Base-by-base conservation (phyloP, 2,888 invertebrate species). In the Cacoxenus indagator region DNA sequence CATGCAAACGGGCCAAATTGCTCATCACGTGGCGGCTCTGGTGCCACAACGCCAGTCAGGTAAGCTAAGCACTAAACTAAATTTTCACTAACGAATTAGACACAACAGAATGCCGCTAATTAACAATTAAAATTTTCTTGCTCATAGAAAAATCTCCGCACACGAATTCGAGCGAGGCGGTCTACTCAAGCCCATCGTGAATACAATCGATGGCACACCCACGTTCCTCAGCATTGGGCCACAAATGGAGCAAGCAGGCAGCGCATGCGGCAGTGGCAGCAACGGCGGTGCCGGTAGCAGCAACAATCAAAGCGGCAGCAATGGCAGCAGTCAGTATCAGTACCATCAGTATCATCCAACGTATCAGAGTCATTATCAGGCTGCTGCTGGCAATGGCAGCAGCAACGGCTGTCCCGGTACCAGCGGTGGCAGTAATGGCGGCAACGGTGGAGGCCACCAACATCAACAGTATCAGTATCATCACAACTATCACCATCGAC, bases 141-240 rank as follows among this genome's bases (percentile, higher is more conserved):
- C 37, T 37, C 14, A 37, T 64, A 92, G 94, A 85, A 94, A 94
- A 91, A 97, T 98, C 88, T 97, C 97, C 66, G 97, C 97, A 68
- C 97, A 97, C 90, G 97, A 98, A 89, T 98, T 98, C 87, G 97
- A 97, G 89, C 92, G 95, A 9, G 96, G 97, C 26, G 97, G 97
- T 73, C 91, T 96, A 24, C 89, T 97, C 75, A 96, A 96, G 87
- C 97, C 97, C 73, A 94, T 98, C 89, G 95, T 98, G 77, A 96
- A 95, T 83, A 96, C 96, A 24, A 94, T 97, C 71, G 97, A 97
- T 87, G 98, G 98, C 17, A 95, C 96, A 22, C 96, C 96, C 61
- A 97, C 97, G 67, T 98, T 98, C 89, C 90, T 97, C 65, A 88
- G 88, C 77, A 84, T 88, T 72, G 85, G 85, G 64, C 77, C 84